These are phyloP conservation scores for Caligus rogercresseyi DNA, from an alignment of 1,140 invertebrate genomes.

Conservation along the genomic window DNA sequence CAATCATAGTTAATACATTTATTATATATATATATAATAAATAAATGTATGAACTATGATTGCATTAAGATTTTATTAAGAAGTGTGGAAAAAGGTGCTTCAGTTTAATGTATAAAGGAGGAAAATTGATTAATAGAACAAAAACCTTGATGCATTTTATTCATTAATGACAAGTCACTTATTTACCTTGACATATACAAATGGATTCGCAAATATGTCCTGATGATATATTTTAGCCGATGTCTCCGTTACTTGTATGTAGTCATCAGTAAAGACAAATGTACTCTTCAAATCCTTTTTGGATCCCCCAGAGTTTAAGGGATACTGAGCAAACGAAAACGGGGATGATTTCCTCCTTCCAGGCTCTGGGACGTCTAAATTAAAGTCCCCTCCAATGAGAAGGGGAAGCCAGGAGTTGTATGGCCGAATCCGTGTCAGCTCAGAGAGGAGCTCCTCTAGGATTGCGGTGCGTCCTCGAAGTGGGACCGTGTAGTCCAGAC, in stretches of 20 bases:
- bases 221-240: slow-evolving; percentile 3
- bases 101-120: no score
- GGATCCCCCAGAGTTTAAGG: not conserved
- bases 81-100: no score
- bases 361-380: slow-evolving; percentile 6
- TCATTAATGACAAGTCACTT: not conserved
- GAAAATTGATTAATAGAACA: no score
- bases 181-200: not conserved
- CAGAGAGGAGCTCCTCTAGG: slow-evolving; percentile 1
- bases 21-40: slow-evolving; percentile 1
- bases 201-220: slow-evolving; percentile 5
- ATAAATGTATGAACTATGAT: not conserved
- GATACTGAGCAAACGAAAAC: not conserved
- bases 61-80: not conserved
- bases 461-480: not conserved
- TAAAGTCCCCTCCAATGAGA: slow-evolving; percentile 11
- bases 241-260: slow-evolving; percentile 2
- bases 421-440: not conserved
- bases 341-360: not conserved
- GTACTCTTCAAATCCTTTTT: slow-evolving; percentile 1
- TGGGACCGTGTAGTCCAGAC: not conserved
- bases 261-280: not conserved
- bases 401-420: slow-evolving; percentile 1
- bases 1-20: no score
- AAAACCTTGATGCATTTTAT: not conserved